Conservation (phyloP, 2,888 invertebrate genomes). For the Desoria tigrina region DNA sequence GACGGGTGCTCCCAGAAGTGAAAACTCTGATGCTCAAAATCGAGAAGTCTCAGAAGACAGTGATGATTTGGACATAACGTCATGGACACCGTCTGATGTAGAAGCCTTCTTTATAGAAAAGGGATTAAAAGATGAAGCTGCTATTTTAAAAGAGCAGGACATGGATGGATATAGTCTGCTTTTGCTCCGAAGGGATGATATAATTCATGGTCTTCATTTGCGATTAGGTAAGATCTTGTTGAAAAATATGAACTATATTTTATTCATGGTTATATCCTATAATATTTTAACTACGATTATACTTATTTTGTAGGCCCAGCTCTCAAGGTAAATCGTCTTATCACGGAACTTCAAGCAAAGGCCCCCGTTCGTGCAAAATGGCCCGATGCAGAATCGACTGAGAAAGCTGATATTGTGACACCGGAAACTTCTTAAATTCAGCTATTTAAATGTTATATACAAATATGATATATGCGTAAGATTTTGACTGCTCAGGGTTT, state of each 20-base stretch:
- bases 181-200: constrained; percentile 79
- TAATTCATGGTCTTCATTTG: constrained; percentile 76
- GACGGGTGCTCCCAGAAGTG: too few relatives aligned
- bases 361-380: constrained; percentile 57
- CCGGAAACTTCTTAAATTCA: background rate
- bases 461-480: too few relatives aligned
- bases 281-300: too few relatives aligned
- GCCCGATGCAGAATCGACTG: background rate
- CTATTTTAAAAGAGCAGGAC: constrained; percentile 81
- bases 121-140: constrained; percentile 75
- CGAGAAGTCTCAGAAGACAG: background rate
- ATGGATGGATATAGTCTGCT: constrained; percentile 87
- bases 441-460: too few relatives aligned
- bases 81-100: constrained; percentile 59
- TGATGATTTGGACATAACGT: constrained; percentile 24
- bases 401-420: background rate
- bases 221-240: constrained; percentile 66
- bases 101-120: constrained; percentile 74
- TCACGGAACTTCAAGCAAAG: constrained; percentile 78
- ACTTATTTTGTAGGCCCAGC: constrained; percentile 63
- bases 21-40: too few relatives aligned
- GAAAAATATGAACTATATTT: too few relatives aligned
- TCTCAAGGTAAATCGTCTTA: constrained; percentile 77
- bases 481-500: too few relatives aligned
- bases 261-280: background rate